Conservation (phyloP, 2,797 vertebrate genomes). For the Aulostomus chinensis region DNA sequence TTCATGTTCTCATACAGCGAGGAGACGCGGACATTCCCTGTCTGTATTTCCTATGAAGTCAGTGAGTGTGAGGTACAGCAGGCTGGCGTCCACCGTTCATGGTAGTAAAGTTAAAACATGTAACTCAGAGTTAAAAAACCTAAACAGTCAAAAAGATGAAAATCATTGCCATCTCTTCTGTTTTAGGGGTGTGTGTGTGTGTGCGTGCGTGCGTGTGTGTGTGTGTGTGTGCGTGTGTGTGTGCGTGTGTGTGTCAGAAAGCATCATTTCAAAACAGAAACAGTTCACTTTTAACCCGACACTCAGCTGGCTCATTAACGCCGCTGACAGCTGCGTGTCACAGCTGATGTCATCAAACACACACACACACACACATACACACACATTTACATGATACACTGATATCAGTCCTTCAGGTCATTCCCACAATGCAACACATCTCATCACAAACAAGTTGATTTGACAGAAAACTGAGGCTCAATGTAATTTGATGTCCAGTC, state of each 20-base stretch:
- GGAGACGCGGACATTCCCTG: no score
- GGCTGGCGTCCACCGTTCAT: no score
- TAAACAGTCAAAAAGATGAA: no score
- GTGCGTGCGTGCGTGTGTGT: neutral
- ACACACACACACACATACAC: conserved; percentile 7
- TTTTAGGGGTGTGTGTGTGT: no score
- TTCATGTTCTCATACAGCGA: no score
- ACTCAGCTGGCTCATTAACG: conserved; percentile 33
- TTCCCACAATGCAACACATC: conserved; percentile 22
- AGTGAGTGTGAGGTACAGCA: no score
- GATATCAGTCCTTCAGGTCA: conserved; percentile 18
- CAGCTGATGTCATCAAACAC: conserved; percentile 20
- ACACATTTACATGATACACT: conserved; percentile 1
- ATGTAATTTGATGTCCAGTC: no score
- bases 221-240: conserved; percentile 11
- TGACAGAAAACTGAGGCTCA: no score
- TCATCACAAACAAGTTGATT: neutral
- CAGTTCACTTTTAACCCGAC: conserved; percentile 6
- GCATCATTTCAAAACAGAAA: conserved; percentile 21
- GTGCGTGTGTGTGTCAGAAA: conserved; percentile 12
- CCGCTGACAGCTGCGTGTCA: conserved; percentile 33
- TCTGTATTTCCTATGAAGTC: no score
- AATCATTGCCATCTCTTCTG: no score
- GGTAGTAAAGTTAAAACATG: no score
- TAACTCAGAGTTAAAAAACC: no score